Evolutionary conservation across 2,888 invertebrate species (phyloP), one percentile per base, ranked within the genome.

Genomic region (Sialis fuliginosa): DNA sequence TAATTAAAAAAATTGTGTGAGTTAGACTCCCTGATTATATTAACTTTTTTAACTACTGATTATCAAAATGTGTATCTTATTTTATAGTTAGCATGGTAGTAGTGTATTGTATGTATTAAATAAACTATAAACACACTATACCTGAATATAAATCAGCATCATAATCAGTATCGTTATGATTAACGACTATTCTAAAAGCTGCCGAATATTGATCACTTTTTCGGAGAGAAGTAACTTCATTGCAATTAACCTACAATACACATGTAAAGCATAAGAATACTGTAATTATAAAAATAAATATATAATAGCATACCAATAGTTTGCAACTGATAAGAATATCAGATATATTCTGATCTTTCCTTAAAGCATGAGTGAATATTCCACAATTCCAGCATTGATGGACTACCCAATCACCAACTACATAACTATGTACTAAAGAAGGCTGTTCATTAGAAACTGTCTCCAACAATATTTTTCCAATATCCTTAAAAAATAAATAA

Each of bases 121-220:
- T 22, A 22, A 22, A 22, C 22, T 22, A 22, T 22, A 22, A 22
- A 22, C 22, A 22, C 22, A 22, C 22, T 12, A 12, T 44, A 45
- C 45, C 45, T 45, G 39, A 45, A 39, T 9, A 31, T 47, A 48
- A 44, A 33, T 50, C 50, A 22, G 41, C 39, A 40, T 49, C 66
- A 56, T 72, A 60, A 54, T 72, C 73, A 59, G 63, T 68, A 53
- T 64, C 65, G 51, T 64, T 64, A 55, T 70, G 70, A 55, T 74
- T 69, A 53, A 86, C 71, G 51, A 84, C 62, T 57, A 87, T 67
- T 55, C 78, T 76, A 62, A 82, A 87, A 44, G 79, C 73, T 51
- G 77, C 70, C 46, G 88, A 89, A 63, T 74, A 85, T 52, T 72
- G 71, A 51, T 72, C 76, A 56, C 74, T 74, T 50, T 70, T 68